Percentiles rank a stretch among this genome's conserved stretches.
Evolutionary conservation across 2,797 vertebrate genomes (phyloP).

Genomic region (Pipistrellus kuhlii): DNA sequence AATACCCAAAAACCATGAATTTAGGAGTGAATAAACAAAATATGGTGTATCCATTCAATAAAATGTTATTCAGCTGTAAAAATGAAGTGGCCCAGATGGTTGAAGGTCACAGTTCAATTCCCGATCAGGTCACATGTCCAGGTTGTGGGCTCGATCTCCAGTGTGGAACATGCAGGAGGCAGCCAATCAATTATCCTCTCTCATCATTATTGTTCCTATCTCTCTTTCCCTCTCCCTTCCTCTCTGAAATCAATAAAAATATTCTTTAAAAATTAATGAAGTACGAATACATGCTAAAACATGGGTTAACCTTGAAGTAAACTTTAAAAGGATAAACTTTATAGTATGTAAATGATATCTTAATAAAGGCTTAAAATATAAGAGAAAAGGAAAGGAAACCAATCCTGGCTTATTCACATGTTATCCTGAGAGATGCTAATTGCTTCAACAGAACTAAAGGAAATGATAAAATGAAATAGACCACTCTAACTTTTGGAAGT

Average conservation of each 20-base stretch:
- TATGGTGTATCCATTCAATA: neutral
- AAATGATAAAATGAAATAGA: neutral
- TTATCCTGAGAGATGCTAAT: neutral
- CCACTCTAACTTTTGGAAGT: neutral
- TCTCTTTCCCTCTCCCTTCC: too few relatives aligned
- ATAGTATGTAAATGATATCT: neutral
- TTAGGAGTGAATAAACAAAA: neutral
- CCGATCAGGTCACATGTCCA: too few relatives aligned
- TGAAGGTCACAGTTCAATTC: too few relatives aligned
- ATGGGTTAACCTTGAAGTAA: neutral
- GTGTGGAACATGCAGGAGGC: too few relatives aligned
- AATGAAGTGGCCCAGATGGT: neutral
- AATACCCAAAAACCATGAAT: neutral
- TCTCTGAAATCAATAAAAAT: too few relatives aligned
- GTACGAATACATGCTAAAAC: neutral
- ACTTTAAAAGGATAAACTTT: neutral
- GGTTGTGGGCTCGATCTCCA: too few relatives aligned
- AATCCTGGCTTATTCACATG: neutral
- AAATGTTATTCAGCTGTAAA: neutral
- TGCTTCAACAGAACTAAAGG: neutral
- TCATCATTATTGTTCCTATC: too few relatives aligned
- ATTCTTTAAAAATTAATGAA: neutral
- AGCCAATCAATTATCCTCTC: too few relatives aligned
- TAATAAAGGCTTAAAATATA: neutral
- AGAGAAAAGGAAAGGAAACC: neutral